A percentile compares a stretch with the other conserved stretches of the same genome.
Evolutionary conservation across 2,113 vertebrate species (phyloP).

Genomic region (Sapayoa aenigma): DNA sequence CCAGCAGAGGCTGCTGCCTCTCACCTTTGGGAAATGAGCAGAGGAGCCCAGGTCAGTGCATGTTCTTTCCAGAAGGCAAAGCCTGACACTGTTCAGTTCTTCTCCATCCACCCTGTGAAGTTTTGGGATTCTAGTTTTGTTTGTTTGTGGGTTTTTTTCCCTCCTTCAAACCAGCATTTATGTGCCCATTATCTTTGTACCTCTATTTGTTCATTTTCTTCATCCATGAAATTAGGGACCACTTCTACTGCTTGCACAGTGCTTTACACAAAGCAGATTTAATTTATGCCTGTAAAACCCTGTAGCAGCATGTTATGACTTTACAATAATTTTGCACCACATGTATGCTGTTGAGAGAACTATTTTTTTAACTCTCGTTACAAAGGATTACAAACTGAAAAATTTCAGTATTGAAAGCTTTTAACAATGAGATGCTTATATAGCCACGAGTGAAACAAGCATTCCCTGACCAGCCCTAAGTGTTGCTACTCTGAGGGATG

Average conservation of each 20-base stretch:
- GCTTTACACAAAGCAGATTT: background rate
- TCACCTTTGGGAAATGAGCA: background rate
- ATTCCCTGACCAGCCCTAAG: background rate
- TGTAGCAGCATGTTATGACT: background rate
- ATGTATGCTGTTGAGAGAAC: background rate
- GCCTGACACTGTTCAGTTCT: background rate
- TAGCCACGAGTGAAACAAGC: background rate
- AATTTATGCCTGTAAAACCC: background rate
- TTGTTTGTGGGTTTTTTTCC: background rate
- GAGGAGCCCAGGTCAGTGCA: background rate
- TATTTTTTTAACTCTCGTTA: background rate
- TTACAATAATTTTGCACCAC: background rate
- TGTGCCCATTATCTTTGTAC: background rate
- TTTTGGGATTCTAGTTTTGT: background rate
- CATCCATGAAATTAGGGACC: background rate
- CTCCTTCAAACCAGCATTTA: background rate
- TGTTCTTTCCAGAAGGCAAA: background rate
- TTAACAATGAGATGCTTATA: background rate
- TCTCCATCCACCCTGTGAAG: background rate
- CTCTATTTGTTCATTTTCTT: background rate
- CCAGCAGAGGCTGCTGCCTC: background rate
- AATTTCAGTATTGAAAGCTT: background rate
- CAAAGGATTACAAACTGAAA: background rate
- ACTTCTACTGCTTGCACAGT: background rate
- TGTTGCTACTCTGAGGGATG: background rate